phyloP scores from a whole-genome alignment of 2,113 vertebrate genomes.

The Rhabdornis inornatus region DNA sequence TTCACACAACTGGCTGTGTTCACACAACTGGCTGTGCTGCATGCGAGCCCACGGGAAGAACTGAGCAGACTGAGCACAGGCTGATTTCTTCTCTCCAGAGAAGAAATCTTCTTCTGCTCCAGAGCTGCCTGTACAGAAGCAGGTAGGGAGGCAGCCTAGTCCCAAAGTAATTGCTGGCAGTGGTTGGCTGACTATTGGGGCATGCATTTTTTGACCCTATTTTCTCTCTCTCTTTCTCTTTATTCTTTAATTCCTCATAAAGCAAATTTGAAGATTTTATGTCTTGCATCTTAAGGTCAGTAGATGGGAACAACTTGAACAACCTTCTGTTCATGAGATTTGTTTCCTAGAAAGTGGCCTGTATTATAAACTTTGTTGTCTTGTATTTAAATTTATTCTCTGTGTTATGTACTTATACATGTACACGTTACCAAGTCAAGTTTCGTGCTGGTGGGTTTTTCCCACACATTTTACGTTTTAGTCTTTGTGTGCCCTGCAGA shows the following conservation, averaged over 20 bases:
- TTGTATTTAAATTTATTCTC: neutral
- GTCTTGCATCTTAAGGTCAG: neutral
- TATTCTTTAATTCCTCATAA: neutral
- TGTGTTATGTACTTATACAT: neutral
- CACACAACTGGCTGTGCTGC: neutral
- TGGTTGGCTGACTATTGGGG: neutral
- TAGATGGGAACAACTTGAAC: neutral
- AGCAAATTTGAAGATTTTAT: neutral
- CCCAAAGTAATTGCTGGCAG: neutral
- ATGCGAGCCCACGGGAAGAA: neutral
- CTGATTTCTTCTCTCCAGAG: neutral
- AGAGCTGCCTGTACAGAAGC: fast-evolving
- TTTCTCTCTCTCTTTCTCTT: neutral
- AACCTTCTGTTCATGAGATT: neutral
- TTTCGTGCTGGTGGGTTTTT: neutral
- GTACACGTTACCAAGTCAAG: neutral
- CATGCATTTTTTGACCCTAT: neutral
- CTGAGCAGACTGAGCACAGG: neutral
- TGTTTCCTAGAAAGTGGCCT: neutral
- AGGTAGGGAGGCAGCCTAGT: neutral
- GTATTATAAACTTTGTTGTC: neutral
- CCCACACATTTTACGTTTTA: neutral
- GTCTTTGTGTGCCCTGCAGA: neutral
- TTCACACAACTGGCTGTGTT: no score
- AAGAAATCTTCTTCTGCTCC: neutral